These are phyloP conservation scores for Tursiops truncatus DNA, from an alignment of 2,113 vertebrate species.

Conservation along the genomic window DNA sequence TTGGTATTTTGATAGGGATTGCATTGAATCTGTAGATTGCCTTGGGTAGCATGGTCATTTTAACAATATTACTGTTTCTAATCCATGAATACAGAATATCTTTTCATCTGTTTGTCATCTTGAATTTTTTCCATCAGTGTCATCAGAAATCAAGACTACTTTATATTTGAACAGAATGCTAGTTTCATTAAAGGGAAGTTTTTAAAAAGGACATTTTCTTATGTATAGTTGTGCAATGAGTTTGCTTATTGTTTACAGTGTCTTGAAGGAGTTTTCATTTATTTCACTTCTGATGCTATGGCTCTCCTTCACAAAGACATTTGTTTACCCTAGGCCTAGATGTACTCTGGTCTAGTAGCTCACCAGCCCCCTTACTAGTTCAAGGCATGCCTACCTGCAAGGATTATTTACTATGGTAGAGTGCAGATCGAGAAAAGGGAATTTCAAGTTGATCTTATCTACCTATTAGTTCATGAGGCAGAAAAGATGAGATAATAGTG, in stretches of 20 bases:
- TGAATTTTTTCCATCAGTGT: too few species aligned
- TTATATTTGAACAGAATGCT: conserved; percentile 32
- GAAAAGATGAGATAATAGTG: neutral
- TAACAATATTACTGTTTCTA: neutral
- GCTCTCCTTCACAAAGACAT: neutral
- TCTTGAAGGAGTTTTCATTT: conserved; percentile 35
- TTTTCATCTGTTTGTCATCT: neutral
- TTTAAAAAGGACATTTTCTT: neutral
- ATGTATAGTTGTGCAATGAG: neutral
- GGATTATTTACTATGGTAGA: neutral
- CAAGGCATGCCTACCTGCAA: neutral
- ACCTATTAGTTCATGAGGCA: neutral
- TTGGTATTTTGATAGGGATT: neutral
- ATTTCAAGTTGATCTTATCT: neutral
- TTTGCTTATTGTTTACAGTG: neutral
- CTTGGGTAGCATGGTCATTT: neutral
- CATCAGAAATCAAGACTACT: neutral
- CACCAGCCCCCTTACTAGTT: rapidly evolving
- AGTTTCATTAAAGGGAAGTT: conserved; percentile 11
- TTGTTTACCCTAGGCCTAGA: neutral
- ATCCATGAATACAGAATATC: neutral
- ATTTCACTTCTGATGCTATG: neutral
- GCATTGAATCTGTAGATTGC: neutral
- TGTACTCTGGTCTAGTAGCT: neutral
- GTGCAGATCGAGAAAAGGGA: neutral